Evolutionary conservation across 1,140 invertebrate species (phyloP).

Genomic region (Agrypnia vestita): DNA sequence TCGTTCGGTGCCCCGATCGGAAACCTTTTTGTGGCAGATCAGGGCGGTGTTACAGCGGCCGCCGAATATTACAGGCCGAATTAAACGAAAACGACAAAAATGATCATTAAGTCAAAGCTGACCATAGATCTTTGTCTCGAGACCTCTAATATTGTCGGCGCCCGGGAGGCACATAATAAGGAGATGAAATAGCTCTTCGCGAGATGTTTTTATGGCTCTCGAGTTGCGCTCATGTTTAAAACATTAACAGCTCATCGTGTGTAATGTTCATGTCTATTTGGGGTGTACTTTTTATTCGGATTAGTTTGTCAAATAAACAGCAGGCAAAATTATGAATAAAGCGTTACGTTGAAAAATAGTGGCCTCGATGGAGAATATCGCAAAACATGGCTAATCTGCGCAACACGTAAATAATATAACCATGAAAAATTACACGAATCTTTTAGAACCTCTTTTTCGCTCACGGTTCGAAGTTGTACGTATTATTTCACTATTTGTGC

Average conservation of each 20-base stretch:
- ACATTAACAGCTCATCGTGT: constrained; percentile 31
- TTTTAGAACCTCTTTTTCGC: no score
- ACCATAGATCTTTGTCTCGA: constrained; percentile 41
- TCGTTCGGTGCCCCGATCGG: no score
- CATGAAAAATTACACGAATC: no score
- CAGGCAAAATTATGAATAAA: no score
- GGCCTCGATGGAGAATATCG: no score
- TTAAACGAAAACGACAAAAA: constrained; percentile 56
- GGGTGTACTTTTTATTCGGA: neutral
- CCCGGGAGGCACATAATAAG: constrained; percentile 34
- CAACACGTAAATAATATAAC: no score
- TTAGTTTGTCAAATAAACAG: no score
- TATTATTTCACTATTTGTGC: no score
- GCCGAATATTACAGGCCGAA: constrained; percentile 39
- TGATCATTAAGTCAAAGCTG: constrained; percentile 51
- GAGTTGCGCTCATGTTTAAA: neutral
- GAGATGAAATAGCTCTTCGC: constrained; percentile 23
- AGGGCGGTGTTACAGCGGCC: neutral
- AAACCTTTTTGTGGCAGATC: neutral
- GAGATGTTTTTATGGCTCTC: constrained; percentile 14
- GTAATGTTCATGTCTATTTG: no score
- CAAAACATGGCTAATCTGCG: no score
- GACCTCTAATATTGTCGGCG: constrained; percentile 49
- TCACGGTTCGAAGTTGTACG: no score
- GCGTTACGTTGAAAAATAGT: no score